Base-by-base conservation (phyloP, 2,797 vertebrate genomes). In the Typhlichthys subterraneus region DNA sequence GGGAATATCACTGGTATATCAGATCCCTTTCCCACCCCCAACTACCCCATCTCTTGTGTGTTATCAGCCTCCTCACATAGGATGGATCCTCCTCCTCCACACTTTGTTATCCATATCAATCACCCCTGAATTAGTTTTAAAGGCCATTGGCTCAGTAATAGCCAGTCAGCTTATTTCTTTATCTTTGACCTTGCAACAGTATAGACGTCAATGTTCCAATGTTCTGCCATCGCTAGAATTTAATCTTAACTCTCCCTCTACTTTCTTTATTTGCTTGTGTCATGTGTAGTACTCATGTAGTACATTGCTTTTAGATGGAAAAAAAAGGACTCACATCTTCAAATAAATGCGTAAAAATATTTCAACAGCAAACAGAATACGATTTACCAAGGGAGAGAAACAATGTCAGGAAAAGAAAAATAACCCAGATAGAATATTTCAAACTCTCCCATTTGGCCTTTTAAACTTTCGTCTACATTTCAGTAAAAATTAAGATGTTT, bases 61-160 rank as follows among this genome's bases (percentile, higher is more conserved):
- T 29, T 29, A 23, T 23, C 23, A 29, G 4, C 23, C 13, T 31
- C 54, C 49, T 17, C 79, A 60, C 51, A 52, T 61, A 49, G 85
- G 51, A 73, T 31, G 77, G 83, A 29, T 29, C 3, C 80, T 83
- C 65, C 70, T 73, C 23, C 17, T 59, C 52, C 42, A 71, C 72
- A 65, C 53, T 76, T 85, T 73, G 79, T 87, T 85, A 83, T 47
- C 64, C 65, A 63, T 70, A 83, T 82, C 73, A 56, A 9, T 83
- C 81, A 78, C 77, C 65, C 66, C 60, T 69, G 62, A 77, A 81
- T 5, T 29, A 70, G 59, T 83, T 81, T 81, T 76, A 86, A 86
- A 87, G 77, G 76, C 69, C 70, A 67, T 73, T 72, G 75, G 69
- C 58, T 86, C 54, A 62, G 61, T 59, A 29, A 29, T 29, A 4